phyloP scores from a whole-genome alignment of 2,888 invertebrate genomes.

The Erynnis tages region DNA sequence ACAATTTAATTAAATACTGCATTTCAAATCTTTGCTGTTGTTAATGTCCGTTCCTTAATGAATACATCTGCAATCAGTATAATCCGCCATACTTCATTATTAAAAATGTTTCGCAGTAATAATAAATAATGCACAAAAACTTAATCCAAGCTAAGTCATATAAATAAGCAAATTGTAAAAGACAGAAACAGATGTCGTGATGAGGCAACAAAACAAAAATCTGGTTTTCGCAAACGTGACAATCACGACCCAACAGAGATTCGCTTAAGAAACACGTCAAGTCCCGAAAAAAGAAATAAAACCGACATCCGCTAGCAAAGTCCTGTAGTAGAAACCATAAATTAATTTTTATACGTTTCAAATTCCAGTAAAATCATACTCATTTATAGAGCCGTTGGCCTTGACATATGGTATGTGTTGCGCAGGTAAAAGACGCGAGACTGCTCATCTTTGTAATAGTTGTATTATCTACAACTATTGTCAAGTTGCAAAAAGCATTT shows the following conservation, averaged over 20 bases:
- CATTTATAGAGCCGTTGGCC: conserved; percentile 44
- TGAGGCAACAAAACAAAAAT: not conserved
- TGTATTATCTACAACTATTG: conserved; percentile 42
- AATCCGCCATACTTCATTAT: too few relatives aligned
- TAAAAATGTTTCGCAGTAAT: too few relatives aligned
- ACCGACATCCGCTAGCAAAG: conserved; percentile 4
- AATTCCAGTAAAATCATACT: conserved; percentile 33
- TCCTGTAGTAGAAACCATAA: conserved; percentile 24
- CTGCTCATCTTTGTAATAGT: conserved; percentile 40
- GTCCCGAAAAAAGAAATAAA: conserved; percentile 3
- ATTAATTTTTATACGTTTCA: conserved; percentile 27
- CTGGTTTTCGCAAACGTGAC: not conserved
- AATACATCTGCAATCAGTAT: too few relatives aligned
- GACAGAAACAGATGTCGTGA: not conserved
- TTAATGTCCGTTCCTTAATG: too few relatives aligned
- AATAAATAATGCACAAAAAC: not conserved
- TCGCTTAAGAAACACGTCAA: conserved; percentile 30
- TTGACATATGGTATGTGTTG: conserved; percentile 59
- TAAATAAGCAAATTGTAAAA: too few relatives aligned
- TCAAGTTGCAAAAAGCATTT: conserved; percentile 39
- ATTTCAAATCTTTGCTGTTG: too few relatives aligned
- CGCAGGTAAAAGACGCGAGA: conserved; percentile 54
- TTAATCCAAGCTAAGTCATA: too few relatives aligned
- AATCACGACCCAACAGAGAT: conserved; percentile 1
- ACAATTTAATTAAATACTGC: too few relatives aligned